phyloP scores from a whole-genome alignment of 2,888 invertebrate genomes.

The Lochmaea crataegi region DNA sequence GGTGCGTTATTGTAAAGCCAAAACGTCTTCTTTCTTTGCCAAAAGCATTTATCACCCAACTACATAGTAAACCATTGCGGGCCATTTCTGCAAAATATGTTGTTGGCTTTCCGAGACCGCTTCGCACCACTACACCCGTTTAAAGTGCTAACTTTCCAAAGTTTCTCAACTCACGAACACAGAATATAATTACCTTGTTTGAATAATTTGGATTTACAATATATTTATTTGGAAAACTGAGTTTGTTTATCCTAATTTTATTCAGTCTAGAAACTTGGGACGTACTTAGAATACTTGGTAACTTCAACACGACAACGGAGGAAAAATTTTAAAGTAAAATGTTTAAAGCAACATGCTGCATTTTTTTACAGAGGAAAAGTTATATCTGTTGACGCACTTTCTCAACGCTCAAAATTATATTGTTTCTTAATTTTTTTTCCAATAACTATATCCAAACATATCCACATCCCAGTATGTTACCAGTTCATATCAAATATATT shows the following conservation, averaged over 20 bases:
- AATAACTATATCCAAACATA: too few species aligned
- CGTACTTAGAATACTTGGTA: conserved; percentile 20
- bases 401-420: too few species aligned
- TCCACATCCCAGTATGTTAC: too few species aligned
- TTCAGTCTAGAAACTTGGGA: conserved; percentile 26
- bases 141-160: conserved; percentile 40
- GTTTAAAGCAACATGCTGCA: not conserved
- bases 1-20: conserved; percentile 61
- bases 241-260: conserved; percentile 32
- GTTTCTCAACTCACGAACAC: conserved; percentile 43
- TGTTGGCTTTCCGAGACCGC: conserved; percentile 23
- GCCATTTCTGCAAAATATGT: conserved; percentile 48
- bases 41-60: conserved; percentile 59
- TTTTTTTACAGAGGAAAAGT: too few species aligned
- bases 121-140: conserved; percentile 31
- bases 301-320: not conserved
- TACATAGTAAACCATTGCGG: conserved; percentile 50
- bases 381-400: too few species aligned
- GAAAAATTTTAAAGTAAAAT: conserved; percentile 24
- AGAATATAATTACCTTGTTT: conserved; percentile 44
- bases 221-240: conserved; percentile 38
- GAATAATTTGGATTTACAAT: conserved; percentile 46
- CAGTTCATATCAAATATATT: too few species aligned
- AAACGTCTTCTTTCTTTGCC: conserved; percentile 60
- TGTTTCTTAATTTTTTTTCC: too few species aligned